phyloP scores from a whole-genome alignment of 1,140 invertebrate genomes.

The Drosophila bocqueti region DNA sequence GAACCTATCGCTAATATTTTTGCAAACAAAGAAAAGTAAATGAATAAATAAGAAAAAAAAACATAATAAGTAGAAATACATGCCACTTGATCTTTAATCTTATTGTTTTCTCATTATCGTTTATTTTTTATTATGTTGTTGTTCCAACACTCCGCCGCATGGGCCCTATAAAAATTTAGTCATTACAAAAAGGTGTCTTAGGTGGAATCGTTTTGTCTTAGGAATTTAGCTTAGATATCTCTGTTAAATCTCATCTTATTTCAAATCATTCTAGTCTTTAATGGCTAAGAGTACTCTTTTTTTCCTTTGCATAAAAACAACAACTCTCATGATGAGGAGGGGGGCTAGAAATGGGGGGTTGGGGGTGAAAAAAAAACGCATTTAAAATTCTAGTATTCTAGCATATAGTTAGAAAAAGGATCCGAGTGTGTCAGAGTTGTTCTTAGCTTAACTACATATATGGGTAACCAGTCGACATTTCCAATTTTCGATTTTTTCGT shows the following conservation, averaged over 20 bases:
- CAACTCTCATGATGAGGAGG: conserved; percentile 31
- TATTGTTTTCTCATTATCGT: conserved; percentile 40
- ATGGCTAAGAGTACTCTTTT: conserved; percentile 64
- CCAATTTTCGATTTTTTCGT: conserved; percentile 32
- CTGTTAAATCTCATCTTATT: conserved; percentile 72
- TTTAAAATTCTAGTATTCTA: conserved; percentile 39
- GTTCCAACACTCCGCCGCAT: conserved; percentile 39
- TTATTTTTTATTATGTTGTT: conserved; percentile 53
- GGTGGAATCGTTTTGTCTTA: conserved; percentile 83
- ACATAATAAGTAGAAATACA: conserved; percentile 42
- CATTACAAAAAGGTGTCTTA: conserved; percentile 81
- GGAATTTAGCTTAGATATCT: conserved; percentile 83
- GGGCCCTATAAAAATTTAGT: conserved; percentile 76
- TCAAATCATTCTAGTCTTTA: conserved; percentile 83
- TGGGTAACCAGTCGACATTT: conserved; percentile 75
- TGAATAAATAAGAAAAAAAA: background rate
- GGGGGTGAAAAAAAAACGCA: conserved; percentile 25
- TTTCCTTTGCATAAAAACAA: conserved; percentile 46
- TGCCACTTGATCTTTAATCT: conserved; percentile 52
- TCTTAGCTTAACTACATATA: conserved; percentile 75
- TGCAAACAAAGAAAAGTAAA: background rate
- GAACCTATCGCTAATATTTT: conserved; percentile 28
- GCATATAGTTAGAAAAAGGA: conserved; percentile 49
- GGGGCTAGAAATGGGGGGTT: conserved; percentile 17
- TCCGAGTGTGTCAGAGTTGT: conserved; percentile 44